phyloP scores from a whole-genome alignment of 2,797 vertebrate genomes.

The Chaunax sp. region DNA sequence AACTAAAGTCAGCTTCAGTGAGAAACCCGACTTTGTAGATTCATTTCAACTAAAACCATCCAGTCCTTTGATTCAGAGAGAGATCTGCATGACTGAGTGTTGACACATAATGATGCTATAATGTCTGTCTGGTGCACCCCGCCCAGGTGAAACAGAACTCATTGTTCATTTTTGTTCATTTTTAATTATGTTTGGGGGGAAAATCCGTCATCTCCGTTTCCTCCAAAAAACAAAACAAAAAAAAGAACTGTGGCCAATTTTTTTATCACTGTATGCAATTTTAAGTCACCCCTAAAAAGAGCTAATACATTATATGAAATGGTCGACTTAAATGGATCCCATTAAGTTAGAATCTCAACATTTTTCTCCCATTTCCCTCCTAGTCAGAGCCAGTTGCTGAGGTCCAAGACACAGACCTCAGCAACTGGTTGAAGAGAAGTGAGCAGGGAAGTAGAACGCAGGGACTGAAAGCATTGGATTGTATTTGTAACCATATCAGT shows the following conservation, averaged over 20 bases:
- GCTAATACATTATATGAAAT: not conserved
- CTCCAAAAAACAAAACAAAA: not conserved
- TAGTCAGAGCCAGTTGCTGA: too few relatives aligned
- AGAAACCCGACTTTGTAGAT: not conserved
- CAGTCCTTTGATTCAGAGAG: not conserved
- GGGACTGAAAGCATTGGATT: slow-evolving; percentile 4
- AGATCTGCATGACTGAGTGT: not conserved
- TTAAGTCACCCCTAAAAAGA: not conserved
- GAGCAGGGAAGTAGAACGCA: not conserved
- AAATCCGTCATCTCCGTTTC: not conserved
- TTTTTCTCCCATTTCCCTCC: not conserved
- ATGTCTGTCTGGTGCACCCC: too few relatives aligned
- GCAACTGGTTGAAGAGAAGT: too few relatives aligned
- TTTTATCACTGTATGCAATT: not conserved
- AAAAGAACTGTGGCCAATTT: not conserved
- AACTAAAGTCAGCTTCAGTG: not conserved
- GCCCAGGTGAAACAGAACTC: too few relatives aligned
- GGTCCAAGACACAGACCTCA: too few relatives aligned
- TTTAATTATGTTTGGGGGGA: too few relatives aligned
- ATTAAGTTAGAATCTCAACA: not conserved
- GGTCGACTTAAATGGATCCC: not conserved
- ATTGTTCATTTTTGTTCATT: too few relatives aligned
- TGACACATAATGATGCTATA: not conserved
- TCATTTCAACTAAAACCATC: too few relatives aligned
- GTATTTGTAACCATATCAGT: slow-evolving; percentile 33